A percentile compares a stretch with the other conserved stretches of the same genome.
These are phyloP conservation scores for Narcine bancroftii DNA, from an alignment of 2,113 vertebrate species.

Conservation along the genomic window DNA sequence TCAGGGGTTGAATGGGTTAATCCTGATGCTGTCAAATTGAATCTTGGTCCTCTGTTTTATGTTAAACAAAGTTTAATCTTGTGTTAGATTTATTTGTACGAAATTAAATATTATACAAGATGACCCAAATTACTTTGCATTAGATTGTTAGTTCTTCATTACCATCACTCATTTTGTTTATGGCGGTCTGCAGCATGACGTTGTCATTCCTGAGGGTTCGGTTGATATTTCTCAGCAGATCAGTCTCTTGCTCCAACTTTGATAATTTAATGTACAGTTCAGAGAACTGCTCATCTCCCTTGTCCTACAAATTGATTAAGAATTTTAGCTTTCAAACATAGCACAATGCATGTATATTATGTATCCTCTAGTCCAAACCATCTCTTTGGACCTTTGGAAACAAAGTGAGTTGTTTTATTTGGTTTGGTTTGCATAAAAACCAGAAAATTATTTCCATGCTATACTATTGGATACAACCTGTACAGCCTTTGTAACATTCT, in stretches of 20 bases:
- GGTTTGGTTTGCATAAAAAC: background rate
- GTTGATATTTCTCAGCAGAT: conserved; percentile 62
- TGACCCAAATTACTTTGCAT: background rate
- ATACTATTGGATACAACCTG: background rate
- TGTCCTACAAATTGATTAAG: conserved; percentile 44
- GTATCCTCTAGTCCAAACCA: background rate
- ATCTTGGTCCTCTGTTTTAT: background rate
- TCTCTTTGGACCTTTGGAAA: background rate
- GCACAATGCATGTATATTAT: background rate
- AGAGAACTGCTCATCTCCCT: conserved; percentile 43
- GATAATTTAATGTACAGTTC: conserved; percentile 55
- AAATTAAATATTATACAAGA: background rate
- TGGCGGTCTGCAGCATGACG: conserved; percentile 56
- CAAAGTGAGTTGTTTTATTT: background rate
- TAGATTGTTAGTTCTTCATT: background rate
- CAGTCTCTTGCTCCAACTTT: conserved; percentile 61
- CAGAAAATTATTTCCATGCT: background rate
- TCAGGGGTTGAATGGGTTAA: background rate
- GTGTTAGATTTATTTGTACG: background rate
- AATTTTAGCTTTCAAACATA: background rate
- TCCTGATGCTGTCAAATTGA: background rate
- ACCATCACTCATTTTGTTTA: conserved; percentile 43
- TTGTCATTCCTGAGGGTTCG: conserved; percentile 67
- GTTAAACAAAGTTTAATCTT: background rate
- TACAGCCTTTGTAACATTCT: background rate